A percentile compares a stretch with the other conserved stretches of the same genome.
These are phyloP conservation scores for Lycaena phlaeas DNA, from an alignment of 2,888 invertebrate genomes.

Conservation along the genomic window DNA sequence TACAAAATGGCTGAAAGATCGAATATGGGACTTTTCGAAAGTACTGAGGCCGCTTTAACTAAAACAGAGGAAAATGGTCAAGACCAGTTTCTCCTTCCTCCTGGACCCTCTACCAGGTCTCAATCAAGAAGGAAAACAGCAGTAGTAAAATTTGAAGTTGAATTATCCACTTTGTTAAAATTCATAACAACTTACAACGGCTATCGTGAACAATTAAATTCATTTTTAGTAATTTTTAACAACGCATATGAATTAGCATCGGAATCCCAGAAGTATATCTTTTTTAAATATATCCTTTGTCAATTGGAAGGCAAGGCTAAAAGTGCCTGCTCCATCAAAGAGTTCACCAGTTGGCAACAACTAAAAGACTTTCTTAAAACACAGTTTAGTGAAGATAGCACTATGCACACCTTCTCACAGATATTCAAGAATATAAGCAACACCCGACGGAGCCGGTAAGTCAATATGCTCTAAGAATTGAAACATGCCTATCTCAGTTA, in stretches of 20 bases:
- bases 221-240: background rate
- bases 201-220: background rate
- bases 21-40: background rate
- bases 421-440: conserved; percentile 7
- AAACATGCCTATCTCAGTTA: background rate
- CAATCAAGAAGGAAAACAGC: background rate
- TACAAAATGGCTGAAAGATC: background rate
- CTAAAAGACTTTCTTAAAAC: background rate
- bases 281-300: too few species aligned
- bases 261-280: too few species aligned
- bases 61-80: background rate
- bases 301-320: background rate
- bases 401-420: too few species aligned
- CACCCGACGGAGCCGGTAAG: conserved; percentile 10
- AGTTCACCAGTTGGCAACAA: too few species aligned
- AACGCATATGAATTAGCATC: background rate
- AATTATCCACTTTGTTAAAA: background rate
- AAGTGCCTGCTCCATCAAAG: background rate
- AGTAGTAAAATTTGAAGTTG: background rate
- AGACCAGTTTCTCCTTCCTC: background rate
- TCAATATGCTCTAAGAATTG: background rate
- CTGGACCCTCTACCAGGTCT: background rate
- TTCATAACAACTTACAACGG: background rate
- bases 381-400: conserved; percentile 10
- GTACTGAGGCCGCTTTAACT: background rate